Base-by-base conservation (phyloP, 2,797 vertebrate genomes). In the Rhynchotus rufescens region DNA sequence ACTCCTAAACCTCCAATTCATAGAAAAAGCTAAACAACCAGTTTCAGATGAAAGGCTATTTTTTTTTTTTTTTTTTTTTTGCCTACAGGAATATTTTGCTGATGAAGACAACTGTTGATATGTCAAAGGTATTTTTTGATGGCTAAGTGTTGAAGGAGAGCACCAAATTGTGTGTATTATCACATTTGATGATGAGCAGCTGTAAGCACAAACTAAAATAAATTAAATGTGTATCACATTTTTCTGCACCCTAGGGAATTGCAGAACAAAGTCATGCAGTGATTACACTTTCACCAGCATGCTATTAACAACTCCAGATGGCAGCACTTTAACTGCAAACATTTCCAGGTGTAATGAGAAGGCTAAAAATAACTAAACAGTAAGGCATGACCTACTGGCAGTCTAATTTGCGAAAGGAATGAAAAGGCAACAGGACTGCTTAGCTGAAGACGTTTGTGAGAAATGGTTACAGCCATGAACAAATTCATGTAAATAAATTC, bases 221-320 rank as follows among this genome's bases (percentile, higher is more conserved):
- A 96, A 96, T 97, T 87, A 96, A 95, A 97, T 85, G 78, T 88
- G 83, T 91, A 96, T 93, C 85, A 79, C 84, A 91, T 88, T 92
- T 96, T 96, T 90, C 88, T 90, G 73, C 90, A 88, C 86, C 80
- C 85, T 78, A 80, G 79, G 92, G 95, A 96, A 87, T 80, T 77
- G 84, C 79, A 89, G 95, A 89, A 87, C 65, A 96, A 92, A 96
- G 93, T 93, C 90, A 92, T 82, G 84, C 86, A 80, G 68, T 95
- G 94, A 95, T 95, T 91, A 96, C 92, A 84, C 92, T 94, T 95
- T 81, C 93, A 93, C 95, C 87, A 95, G 86, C 95, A 88, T 86
- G 62, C 88, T 86, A 96, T 94, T 96, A 97, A 94, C 95, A 96
- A 94, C 91, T 97, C 96, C 97, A 97, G 95, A 96, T 96, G 96